Evolutionary conservation across 2,888 invertebrate species (phyloP).

Genomic region (Orgyia antiqua): DNA sequence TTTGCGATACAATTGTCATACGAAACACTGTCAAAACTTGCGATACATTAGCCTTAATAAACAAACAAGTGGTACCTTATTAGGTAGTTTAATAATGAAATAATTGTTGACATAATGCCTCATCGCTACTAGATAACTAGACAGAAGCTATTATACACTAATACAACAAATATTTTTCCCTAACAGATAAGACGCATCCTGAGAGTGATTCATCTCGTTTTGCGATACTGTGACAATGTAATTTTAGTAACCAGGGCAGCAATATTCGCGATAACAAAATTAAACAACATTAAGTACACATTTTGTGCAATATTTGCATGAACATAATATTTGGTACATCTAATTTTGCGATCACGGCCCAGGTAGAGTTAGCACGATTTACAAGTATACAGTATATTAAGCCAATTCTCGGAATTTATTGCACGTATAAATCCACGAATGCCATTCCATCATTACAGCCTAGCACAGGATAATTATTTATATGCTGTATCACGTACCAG

Average conservation of each 20-base stretch:
- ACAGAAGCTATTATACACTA: conserved; percentile 1
- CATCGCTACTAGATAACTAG: no score
- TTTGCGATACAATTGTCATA: no score
- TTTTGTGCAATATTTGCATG: neutral
- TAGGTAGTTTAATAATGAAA: no score
- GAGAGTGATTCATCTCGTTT: conserved; percentile 29
- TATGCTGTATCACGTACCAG: no score
- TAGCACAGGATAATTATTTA: no score
- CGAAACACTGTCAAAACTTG: no score
- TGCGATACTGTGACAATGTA: conserved; percentile 12
- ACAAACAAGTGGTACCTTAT: neutral
- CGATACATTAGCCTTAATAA: no score
- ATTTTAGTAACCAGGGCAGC: conserved; percentile 13
- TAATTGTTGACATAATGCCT: no score
- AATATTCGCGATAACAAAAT: conserved; percentile 8
- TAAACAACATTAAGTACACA: conserved; percentile 2
- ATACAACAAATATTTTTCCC: conserved; percentile 19
- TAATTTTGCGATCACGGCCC: neutral
- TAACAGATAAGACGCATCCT: conserved; percentile 30
- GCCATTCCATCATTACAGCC: no score
- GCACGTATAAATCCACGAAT: no score
- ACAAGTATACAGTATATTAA: no score
- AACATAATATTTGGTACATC: neutral
- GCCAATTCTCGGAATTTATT: no score
- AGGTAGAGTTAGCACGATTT: neutral